These are phyloP conservation scores for Lamprotornis superbus DNA, from an alignment of 2,113 vertebrate species.

Conservation along the genomic window DNA sequence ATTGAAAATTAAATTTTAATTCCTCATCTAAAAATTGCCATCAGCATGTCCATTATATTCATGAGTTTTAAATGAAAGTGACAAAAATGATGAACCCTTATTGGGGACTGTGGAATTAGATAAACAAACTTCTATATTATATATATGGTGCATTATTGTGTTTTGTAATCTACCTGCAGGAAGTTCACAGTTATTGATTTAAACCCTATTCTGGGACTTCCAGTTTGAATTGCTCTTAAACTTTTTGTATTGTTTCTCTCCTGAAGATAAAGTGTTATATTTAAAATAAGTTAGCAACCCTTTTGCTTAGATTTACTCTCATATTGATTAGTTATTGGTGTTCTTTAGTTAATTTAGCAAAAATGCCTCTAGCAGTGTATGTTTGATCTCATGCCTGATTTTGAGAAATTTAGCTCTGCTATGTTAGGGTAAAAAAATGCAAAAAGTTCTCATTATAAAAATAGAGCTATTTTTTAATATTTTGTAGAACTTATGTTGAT, in stretches of 20 bases:
- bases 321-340: background rate
- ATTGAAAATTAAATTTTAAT: background rate
- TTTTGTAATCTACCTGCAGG: background rate
- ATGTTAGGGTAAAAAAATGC: background rate
- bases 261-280: background rate
- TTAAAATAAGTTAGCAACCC: background rate
- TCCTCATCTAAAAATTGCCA: background rate
- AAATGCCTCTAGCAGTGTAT: background rate
- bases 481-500: background rate
- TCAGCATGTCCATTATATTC: background rate
- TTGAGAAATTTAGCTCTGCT: background rate
- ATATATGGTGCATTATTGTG: background rate
- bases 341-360: background rate
- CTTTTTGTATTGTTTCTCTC: background rate
- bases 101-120: background rate
- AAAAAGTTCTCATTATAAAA: background rate
- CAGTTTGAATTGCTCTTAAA: background rate
- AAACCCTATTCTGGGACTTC: background rate
- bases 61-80: background rate
- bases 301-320: background rate
- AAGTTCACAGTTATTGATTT: background rate
- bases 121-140: background rate
- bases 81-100: background rate
- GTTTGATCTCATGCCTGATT: background rate
- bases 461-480: background rate